Conservation (phyloP, 2,113 vertebrate genomes). For the Percina caprodes region DNA sequence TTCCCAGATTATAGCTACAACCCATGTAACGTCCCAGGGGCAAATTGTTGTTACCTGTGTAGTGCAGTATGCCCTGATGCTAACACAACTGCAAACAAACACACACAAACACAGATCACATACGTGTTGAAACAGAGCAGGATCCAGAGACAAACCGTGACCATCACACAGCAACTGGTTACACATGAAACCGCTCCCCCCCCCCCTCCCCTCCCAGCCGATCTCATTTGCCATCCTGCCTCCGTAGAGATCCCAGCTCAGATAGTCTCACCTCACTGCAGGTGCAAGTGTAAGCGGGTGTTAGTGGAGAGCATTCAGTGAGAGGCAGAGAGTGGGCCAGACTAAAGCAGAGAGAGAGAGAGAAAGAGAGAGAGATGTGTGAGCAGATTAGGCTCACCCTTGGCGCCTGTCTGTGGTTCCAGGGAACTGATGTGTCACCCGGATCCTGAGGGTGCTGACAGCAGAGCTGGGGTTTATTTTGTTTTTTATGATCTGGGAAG, state of each 20-base stretch:
- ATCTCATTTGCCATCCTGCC: conserved; percentile 30
- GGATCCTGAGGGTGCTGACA: conserved; percentile 80
- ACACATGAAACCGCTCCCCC: conserved; percentile 61
- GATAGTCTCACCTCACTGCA: conserved; percentile 76
- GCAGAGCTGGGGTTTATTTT: conserved; percentile 44
- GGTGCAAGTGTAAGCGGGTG: conserved; percentile 76
- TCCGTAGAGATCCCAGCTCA: conserved; percentile 59
- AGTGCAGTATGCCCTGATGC: conserved; percentile 11
- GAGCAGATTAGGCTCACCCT: conserved; percentile 72
- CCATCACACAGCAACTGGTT: conserved; percentile 40
- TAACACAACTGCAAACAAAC: conserved; percentile 40
- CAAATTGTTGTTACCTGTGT: conserved; percentile 9
- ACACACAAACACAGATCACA: neutral
- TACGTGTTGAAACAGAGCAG: conserved; percentile 50
- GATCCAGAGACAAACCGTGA: conserved; percentile 36
- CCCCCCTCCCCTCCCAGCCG: no score
- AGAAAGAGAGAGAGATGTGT: conserved; percentile 68
- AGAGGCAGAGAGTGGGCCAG: conserved; percentile 9
- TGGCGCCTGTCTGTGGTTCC: conserved; percentile 81
- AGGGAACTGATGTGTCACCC: conserved; percentile 76
- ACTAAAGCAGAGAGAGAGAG: conserved; percentile 38
- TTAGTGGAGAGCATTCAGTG: conserved; percentile 29
- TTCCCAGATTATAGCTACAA: conserved; percentile 26
- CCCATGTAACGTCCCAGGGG: conserved; percentile 9
- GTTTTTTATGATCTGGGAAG: conserved; percentile 34